Percentiles rank a stretch among this genome's conserved stretches.
These are phyloP conservation scores for Sapajus apella DNA, from an alignment of 2,113 vertebrate genomes.

Conservation along the genomic window DNA sequence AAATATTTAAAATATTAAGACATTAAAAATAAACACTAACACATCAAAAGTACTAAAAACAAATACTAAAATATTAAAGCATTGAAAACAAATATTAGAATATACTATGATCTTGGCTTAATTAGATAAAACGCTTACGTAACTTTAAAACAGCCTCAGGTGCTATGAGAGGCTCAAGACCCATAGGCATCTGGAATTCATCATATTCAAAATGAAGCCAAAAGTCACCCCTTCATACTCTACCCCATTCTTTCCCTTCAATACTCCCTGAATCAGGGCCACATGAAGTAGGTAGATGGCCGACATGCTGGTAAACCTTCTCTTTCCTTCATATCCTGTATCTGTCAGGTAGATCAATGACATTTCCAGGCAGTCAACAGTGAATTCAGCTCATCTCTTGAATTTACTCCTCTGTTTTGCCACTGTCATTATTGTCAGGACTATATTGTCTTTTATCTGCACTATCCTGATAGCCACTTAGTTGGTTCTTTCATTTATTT, in stretches of 20 bases:
- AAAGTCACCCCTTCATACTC: slow-evolving; percentile 21
- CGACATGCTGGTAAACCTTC: neutral
- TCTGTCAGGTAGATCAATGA: neutral
- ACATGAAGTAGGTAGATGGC: neutral
- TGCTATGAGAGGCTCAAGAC: neutral
- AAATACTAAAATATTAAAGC: slow-evolving; percentile 70
- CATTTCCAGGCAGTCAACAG: neutral
- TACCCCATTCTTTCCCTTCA: neutral
- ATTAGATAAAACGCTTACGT: slow-evolving; percentile 45
- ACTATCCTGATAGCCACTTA: slow-evolving; percentile 11
- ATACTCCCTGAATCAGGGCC: neutral
- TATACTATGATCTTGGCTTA: slow-evolving; percentile 42
- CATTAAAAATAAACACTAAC: slow-evolving; percentile 66
- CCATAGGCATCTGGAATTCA: slow-evolving; percentile 7
- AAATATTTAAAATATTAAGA: slow-evolving; percentile 66
- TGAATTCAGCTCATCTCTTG: neutral
- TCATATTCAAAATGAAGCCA: slow-evolving; percentile 50
- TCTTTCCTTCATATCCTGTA: neutral
- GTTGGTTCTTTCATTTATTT: slow-evolving; percentile 39
- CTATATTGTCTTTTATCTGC: neutral
- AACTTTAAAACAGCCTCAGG: slow-evolving; percentile 49
- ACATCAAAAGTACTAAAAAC: slow-evolving; percentile 56
- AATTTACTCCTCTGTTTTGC: neutral
- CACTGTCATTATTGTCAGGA: neutral
- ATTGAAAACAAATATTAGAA: slow-evolving; percentile 59